A percentile compares a stretch with the other conserved stretches of the same genome.
Evolutionary conservation across 1,140 invertebrate species (phyloP).

Genomic region (Diploscapter pachys): DNA sequence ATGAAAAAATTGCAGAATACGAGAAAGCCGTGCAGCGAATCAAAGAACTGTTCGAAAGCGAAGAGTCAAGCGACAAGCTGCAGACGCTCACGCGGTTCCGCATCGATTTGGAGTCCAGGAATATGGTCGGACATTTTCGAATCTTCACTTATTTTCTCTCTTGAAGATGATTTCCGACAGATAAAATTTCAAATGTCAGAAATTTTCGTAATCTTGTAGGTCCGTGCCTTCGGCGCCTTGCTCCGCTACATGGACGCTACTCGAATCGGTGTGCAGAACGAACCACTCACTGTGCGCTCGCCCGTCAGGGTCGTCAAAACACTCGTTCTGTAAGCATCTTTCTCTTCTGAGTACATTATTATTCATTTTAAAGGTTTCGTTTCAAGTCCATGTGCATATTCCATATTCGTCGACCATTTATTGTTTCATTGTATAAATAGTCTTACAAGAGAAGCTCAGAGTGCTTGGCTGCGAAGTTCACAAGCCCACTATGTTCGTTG

Average conservation of each 20-base stretch:
- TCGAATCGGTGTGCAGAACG: constrained; percentile 33
- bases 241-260: constrained; percentile 34
- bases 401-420: too few relatives aligned
- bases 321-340: constrained; percentile 22
- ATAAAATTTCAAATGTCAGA: too few relatives aligned
- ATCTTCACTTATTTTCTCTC: too few relatives aligned
- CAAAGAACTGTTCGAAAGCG: constrained; percentile 27
- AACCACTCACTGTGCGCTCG: constrained; percentile 24
- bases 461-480: too few relatives aligned
- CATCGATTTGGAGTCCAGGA: constrained; percentile 24
- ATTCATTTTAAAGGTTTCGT: neutral
- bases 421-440: too few relatives aligned
- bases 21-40: constrained; percentile 21
- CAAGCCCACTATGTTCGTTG: too few relatives aligned
- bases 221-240: constrained; percentile 37
- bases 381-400: neutral
- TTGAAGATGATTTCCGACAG: too few relatives aligned
- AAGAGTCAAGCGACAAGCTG: constrained; percentile 18
- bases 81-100: constrained; percentile 27
- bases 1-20: constrained; percentile 19
- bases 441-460: too few relatives aligned
- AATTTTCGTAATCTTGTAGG: constrained; percentile 3
- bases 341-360: neutral
- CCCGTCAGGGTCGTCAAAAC: constrained; percentile 34
- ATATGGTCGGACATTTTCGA: constrained; percentile 25